Percentiles rank a stretch among this genome's conserved stretches.
phyloP scores from a whole-genome alignment of 2,797 vertebrate genomes.

The Microhierax caerulescens region DNA sequence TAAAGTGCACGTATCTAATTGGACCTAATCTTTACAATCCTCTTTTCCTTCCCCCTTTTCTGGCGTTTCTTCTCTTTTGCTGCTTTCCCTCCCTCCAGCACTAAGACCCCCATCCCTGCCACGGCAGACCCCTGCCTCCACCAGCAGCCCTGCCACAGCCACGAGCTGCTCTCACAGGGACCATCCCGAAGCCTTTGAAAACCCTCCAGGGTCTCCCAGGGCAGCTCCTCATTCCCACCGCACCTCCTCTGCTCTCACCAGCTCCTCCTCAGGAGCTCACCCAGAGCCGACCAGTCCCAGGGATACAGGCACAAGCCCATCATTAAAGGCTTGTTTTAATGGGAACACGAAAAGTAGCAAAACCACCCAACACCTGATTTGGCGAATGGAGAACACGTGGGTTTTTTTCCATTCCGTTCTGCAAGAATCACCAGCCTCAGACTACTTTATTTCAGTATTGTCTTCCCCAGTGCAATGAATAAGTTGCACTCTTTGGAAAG shows the following conservation, averaged over 20 bases:
- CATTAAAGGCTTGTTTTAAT: not conserved
- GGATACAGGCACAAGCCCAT: not conserved
- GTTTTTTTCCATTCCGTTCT: not conserved
- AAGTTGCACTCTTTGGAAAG: not conserved
- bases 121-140: fast-evolving
- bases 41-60: not conserved
- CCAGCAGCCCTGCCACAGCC: fast-evolving
- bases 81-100: not conserved
- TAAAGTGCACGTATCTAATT: not conserved
- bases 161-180: not conserved
- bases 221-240: not conserved
- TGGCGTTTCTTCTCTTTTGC: not conserved
- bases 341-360: not conserved
- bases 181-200: not conserved
- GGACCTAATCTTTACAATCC: constrained; percentile 18
- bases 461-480: not conserved
- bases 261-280: not conserved
- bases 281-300: not conserved
- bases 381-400: not conserved
- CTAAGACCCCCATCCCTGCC: not conserved
- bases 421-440: not conserved
- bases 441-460: not conserved
- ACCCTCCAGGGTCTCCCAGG: not conserved
- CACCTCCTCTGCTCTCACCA: not conserved
- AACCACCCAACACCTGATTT: not conserved